Evolutionary conservation across 2,113 vertebrate species (phyloP), one percentile per base, ranked within the genome.

Genomic region (Elachura formosa): DNA sequence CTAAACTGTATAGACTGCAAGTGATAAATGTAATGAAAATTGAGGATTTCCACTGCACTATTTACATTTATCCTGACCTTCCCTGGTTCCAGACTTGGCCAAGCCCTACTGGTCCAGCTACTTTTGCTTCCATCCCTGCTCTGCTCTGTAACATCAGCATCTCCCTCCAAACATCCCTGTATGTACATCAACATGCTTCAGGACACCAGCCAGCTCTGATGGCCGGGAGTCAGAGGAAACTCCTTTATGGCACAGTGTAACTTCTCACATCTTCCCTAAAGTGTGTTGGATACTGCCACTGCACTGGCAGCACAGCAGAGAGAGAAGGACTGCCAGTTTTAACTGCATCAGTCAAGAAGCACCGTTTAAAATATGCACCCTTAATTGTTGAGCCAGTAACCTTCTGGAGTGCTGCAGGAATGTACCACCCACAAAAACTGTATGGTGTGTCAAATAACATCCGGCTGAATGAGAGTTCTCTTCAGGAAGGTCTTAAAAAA

Each of bases 11-110:
- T 36, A 54, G 89, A 68, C 79, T 75, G 25, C 41, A 87, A 72
- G 54, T 54, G 67, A 93, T 62, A 85, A 85, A 85, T 38, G 29
- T 72, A 91, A 85, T 28, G 38, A 83, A 79, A 93, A 90, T 5
- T 4, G 51, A 85, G 54, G 41, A 31, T 85, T 90, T 94, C 62
- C 43, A 55, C 43, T 10, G 18, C 34, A n/a, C 9, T 69, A 13
- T 43, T 89, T 93, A 78, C 71, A 59, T 84, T 66, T 74, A 78
- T 56, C 20, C 55, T 56, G 64, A 40, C 36, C 31, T 80, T 36
- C 40, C 33, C 43, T n/a, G 14, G 26, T n/a, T 69, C 29, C 49
- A 31, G 23, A 17, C 33, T 34, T 58, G 41, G 24, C 78, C 54
- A 76, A 87, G 38, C 14, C 52, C 26, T 13, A 34, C 23, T 4